A percentile compares a stretch with the other conserved stretches of the same genome.
These are phyloP conservation scores for Drosophila acutilabella DNA, from an alignment of 2,888 invertebrate genomes.

Conservation along the genomic window DNA sequence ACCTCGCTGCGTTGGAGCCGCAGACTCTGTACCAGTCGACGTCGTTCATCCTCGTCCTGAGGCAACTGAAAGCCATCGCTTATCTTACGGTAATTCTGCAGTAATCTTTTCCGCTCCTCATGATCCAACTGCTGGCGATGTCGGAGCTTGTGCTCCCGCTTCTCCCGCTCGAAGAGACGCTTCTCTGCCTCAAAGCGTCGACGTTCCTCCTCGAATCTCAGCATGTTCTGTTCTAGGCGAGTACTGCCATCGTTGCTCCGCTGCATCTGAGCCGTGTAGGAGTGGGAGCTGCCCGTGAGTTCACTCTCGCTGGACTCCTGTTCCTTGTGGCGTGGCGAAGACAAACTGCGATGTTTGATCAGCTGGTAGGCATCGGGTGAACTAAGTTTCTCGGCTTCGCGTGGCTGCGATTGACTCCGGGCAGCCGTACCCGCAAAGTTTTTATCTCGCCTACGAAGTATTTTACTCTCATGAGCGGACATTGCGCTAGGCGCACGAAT, in stretches of 20 bases:
- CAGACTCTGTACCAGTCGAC: constrained; percentile 79
- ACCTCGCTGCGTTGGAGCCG: constrained; percentile 77
- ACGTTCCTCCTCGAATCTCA: constrained; percentile 84
- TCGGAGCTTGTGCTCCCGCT: constrained; percentile 86
- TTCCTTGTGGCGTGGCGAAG: constrained; percentile 83
- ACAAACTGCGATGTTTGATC: constrained; percentile 83
- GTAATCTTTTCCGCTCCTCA: constrained; percentile 82
- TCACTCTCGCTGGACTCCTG: constrained; percentile 83
- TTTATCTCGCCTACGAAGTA: constrained; percentile 83
- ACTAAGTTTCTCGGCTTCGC: constrained; percentile 79
- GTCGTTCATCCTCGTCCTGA: constrained; percentile 81
- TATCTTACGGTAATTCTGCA: constrained; percentile 82
- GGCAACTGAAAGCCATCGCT: constrained; percentile 81
- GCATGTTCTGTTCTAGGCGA: constrained; percentile 83
- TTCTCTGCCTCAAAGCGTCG: constrained; percentile 85
- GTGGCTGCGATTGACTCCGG: constrained; percentile 84
- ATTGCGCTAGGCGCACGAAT: constrained; percentile 76
- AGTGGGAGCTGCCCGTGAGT: constrained; percentile 61
- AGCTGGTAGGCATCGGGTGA: constrained; percentile 82
- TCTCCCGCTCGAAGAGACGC: constrained; percentile 85
- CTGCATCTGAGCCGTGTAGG: constrained; percentile 25
- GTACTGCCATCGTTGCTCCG: constrained; percentile 69
- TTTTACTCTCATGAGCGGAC: constrained; percentile 84
- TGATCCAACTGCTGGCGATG: constrained; percentile 83
- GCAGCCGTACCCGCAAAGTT: constrained; percentile 84